Percentiles rank a stretch among this genome's conserved stretches.
phyloP scores from a whole-genome alignment of 1,140 invertebrate species.

The Drosophila miranda region DNA sequence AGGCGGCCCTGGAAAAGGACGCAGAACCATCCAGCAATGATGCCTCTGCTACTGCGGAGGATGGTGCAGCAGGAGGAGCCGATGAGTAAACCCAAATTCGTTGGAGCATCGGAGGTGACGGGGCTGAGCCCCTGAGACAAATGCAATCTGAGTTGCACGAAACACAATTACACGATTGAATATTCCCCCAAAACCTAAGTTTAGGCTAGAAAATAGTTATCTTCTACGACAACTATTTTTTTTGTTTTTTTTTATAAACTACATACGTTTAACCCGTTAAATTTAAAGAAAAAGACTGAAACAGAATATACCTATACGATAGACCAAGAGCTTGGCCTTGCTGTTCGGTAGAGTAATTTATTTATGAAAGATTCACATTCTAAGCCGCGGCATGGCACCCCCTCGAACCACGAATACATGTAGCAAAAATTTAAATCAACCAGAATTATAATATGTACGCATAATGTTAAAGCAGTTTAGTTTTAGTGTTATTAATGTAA shows the following conservation, averaged over 20 bases:
- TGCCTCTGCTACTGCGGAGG: constrained; percentile 12
- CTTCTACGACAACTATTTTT: constrained; percentile 13
- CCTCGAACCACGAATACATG: constrained; percentile 13
- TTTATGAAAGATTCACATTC: constrained; percentile 46
- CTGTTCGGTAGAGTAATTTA: constrained; percentile 59
- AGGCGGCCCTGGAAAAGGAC: constrained; percentile 50
- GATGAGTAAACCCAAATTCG: background rate
- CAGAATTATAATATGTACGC: too few relatives aligned
- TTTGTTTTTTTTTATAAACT: constrained; percentile 33
- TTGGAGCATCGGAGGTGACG: background rate
- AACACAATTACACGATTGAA: constrained; percentile 15
- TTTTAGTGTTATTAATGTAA: constrained; percentile 54
- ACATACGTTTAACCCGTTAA: constrained; percentile 62
- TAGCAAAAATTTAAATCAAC: background rate
- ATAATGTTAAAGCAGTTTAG: constrained; percentile 8
- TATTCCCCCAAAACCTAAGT: constrained; percentile 23
- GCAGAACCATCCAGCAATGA: constrained; percentile 1
- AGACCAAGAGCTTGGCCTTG: background rate
- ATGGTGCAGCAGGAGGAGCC: background rate
- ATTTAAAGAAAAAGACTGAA: constrained; percentile 73
- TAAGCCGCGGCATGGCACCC: constrained; percentile 1
- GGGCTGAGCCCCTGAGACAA: constrained; percentile 10
- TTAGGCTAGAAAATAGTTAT: constrained; percentile 17
- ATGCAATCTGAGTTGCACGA: constrained; percentile 1
- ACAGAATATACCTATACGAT: constrained; percentile 36